Evolutionary conservation across 2,797 vertebrate genomes (phyloP), one percentile per base, ranked within the genome.

Genomic region (Acrocephalus scirpaceus): DNA sequence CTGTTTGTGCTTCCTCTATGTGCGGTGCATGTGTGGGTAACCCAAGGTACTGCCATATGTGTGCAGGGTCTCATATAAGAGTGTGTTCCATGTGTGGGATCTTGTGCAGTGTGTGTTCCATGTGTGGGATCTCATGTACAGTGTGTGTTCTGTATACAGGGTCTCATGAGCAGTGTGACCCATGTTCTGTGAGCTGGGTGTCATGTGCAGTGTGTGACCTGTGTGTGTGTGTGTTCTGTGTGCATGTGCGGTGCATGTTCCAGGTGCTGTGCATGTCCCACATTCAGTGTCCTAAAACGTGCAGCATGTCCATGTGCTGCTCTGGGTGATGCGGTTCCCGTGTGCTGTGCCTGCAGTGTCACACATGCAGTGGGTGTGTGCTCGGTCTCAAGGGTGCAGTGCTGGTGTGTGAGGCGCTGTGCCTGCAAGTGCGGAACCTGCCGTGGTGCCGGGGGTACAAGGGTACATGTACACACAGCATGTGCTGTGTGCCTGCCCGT

Each of bases 301-400:
- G 48, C 29, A 7, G n/a, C 4, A 10, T n/a, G 48, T 30, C 50
- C 56, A 2, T 16, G 54, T 5, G 56, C 47, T 10, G 56, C 48
- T 34, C 29, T 3, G 6, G 7, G 23, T 9, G 8, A 2, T 7
- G 50, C 5, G 40, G n/a, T 16, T 38, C 45, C 13, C 2, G 5
- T 9, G 38, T 15, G 51, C 38, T 7, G 76, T 18, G n/a, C 30
- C 22, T 5, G 29, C 40, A 5, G 23, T 13, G 45, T 3, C n/a
- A 3, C 6, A 20, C 25, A 1, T 11, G 45, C n/a, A 5, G 9
- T 1, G 30, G 10, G 22, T 7, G 25, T 7, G 58, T 29, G 62
- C 38, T 62, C 11, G 27, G 27, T 45, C 4, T 36, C 45, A 4
- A 13, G 12, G 17, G 30, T 2, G 7, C 66, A 45, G 62, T 16